Evolutionary conservation across 1,140 invertebrate species (phyloP).

Genomic region (Acromyrmex charruanus): DNA sequence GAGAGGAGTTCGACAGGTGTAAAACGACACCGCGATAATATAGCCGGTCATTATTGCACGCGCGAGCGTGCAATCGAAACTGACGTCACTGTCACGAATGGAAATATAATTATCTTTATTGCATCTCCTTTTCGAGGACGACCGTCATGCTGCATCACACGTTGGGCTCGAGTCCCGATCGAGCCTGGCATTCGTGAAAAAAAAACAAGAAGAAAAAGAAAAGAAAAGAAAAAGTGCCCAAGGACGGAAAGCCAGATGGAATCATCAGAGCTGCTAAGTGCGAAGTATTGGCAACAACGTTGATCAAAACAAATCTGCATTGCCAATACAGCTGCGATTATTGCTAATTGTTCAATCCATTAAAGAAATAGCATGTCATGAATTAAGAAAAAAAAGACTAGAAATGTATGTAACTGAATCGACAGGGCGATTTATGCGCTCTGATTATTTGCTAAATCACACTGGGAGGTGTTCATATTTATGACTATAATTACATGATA

Average conservation of each 20-base stretch:
- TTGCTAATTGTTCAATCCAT: background rate
- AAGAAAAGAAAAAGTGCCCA: slow-evolving; percentile 64
- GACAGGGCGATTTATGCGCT: background rate
- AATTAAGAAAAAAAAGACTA: background rate
- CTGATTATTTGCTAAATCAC: background rate
- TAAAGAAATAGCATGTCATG: background rate
- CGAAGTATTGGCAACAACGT: background rate
- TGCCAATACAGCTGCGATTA: background rate
- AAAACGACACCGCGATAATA: background rate
- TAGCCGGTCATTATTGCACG: slow-evolving; percentile 37
- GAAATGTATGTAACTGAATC: background rate
- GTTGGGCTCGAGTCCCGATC: slow-evolving; percentile 51
- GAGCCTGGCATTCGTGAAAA: slow-evolving; percentile 48
- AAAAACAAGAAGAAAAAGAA: slow-evolving; percentile 41
- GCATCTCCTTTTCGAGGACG: slow-evolving; percentile 74
- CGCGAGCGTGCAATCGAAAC: slow-evolving; percentile 68
- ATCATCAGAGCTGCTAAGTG: slow-evolving; percentile 59
- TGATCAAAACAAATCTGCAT: background rate
- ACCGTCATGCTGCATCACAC: slow-evolving; percentile 45
- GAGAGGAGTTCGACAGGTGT: slow-evolving; percentile 10
- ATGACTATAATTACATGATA: no score
- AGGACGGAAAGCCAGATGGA: slow-evolving; percentile 63
- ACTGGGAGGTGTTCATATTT: no score
- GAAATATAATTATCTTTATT: slow-evolving; percentile 75
- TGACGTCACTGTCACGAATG: slow-evolving; percentile 66